These are phyloP conservation scores for Cerastis leucographa DNA, from an alignment of 2,888 invertebrate genomes.

Conservation along the genomic window DNA sequence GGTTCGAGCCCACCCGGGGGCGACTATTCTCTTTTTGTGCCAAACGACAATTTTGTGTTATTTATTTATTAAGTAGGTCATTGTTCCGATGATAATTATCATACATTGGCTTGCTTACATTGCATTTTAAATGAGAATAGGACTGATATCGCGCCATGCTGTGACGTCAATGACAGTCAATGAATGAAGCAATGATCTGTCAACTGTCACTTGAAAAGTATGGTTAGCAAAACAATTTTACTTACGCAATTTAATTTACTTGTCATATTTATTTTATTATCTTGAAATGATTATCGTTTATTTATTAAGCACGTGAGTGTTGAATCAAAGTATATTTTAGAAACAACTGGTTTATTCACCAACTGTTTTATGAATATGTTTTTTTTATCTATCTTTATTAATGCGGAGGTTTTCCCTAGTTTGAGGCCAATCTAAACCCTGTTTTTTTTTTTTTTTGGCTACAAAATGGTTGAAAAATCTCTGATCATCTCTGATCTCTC, in stretches of 20 bases:
- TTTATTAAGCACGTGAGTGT: neutral
- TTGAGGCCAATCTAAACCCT: neutral
- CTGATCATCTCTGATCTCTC: too few relatives aligned
- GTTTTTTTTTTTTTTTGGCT: neutral
- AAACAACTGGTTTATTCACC: neutral
- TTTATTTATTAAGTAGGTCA: neutral
- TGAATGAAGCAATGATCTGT: too few relatives aligned
- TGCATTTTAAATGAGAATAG: neutral
- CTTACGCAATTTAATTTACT: neutral
- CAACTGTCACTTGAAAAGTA: neutral
- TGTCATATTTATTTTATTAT: neutral
- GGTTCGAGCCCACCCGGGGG: constrained; percentile 20
- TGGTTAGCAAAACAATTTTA: neutral
- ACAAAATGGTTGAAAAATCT: too few relatives aligned
- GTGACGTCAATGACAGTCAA: neutral
- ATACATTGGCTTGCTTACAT: neutral
- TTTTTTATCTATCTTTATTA: neutral
- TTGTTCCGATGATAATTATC: too few relatives aligned
- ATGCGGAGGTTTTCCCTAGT: neutral
- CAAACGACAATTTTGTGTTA: neutral
- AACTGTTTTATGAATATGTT: neutral
- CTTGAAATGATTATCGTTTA: neutral
- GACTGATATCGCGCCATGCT: neutral
- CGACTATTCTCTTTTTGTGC: neutral
- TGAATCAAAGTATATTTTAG: neutral